Conservation (phyloP, 2,797 vertebrate species). For the Sus cebifrons region DNA sequence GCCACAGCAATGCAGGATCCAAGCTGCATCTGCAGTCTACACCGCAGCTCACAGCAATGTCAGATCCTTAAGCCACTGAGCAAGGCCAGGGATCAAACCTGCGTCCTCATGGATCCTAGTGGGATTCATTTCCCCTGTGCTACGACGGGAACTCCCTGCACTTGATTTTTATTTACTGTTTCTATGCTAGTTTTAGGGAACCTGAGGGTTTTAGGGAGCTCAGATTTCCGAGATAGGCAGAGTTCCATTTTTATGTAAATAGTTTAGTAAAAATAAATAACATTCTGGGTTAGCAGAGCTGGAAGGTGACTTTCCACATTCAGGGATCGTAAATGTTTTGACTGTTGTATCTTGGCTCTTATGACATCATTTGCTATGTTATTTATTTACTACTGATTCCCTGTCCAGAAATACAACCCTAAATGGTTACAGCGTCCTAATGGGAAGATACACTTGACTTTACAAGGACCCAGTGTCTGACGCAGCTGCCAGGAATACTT, state of each 20-base stretch:
- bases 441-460: neutral
- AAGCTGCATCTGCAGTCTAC: too few relatives aligned
- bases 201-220: neutral
- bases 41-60: too few relatives aligned
- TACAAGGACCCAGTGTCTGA: neutral
- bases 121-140: too few relatives aligned
- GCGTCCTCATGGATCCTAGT: too few relatives aligned
- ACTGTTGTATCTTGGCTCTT: neutral
- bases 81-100: too few relatives aligned
- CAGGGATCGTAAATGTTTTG: neutral
- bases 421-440: neutral
- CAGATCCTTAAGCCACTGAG: too few relatives aligned
- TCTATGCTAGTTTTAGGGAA: neutral
- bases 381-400: neutral
- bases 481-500: neutral
- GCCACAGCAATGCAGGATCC: too few relatives aligned
- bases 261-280: conserved; percentile 20
- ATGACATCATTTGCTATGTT: neutral
- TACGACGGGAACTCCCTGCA: too few relatives aligned
- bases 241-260: conserved; percentile 26
- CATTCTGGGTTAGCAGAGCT: neutral
- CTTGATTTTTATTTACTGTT: neutral
- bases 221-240: neutral
- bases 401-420: neutral
- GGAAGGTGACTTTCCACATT: neutral